A percentile compares a stretch with the other conserved stretches of the same genome.
phyloP scores from a whole-genome alignment of 2,797 vertebrate species.

The Premnoplex brunnescens region DNA sequence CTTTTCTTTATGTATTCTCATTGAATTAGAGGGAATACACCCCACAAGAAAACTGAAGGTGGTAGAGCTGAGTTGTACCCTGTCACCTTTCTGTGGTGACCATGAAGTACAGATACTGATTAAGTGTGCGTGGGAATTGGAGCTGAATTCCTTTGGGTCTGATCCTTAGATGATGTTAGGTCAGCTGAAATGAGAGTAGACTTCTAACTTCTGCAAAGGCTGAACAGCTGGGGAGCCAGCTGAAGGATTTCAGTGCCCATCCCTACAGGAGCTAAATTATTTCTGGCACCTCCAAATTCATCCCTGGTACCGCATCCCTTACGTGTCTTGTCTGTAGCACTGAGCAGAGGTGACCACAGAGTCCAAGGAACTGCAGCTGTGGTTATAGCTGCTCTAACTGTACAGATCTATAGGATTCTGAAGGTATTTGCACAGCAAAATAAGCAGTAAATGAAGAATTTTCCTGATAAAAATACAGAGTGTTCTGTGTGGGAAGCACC shows the following conservation, averaged over 20 bases:
- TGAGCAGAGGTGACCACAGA: background rate
- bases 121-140: fast-evolving
- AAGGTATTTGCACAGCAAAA: background rate
- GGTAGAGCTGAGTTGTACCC: background rate
- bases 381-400: background rate
- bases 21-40: background rate
- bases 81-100: background rate
- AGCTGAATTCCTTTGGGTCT: background rate
- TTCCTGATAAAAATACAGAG: background rate
- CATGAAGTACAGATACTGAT: background rate
- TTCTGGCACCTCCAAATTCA: background rate
- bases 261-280: background rate
- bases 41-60: background rate
- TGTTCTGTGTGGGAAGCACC: fast-evolving
- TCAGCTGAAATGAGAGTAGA: background rate
- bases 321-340: background rate
- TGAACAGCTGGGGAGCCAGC: background rate
- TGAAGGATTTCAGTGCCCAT: background rate
- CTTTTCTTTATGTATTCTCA: background rate
- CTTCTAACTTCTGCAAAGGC: background rate
- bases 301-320: fast-evolving
- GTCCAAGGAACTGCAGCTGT: background rate
- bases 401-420: background rate
- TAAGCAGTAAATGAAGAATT: background rate
- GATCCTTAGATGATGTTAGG: background rate